Evolutionary conservation across 2,113 vertebrate species (phyloP).

Genomic region (Carollia perspicillata): DNA sequence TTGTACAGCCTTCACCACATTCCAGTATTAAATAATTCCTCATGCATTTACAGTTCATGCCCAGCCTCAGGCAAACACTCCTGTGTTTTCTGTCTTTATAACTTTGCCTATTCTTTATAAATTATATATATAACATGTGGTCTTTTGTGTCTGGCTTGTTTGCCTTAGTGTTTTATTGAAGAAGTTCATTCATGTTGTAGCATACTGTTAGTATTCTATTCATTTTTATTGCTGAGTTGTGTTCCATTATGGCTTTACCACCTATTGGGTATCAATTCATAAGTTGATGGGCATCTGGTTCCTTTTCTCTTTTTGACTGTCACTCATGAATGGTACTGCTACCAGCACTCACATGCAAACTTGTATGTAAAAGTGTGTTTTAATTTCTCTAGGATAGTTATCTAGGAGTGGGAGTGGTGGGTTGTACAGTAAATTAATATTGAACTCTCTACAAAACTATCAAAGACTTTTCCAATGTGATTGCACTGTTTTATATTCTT

Average conservation of each 20-base stretch:
- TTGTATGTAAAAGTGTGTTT: neutral
- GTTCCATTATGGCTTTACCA: neutral
- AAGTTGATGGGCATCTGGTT: neutral
- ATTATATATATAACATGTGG: neutral
- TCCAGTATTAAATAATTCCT: neutral
- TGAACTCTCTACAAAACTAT: neutral
- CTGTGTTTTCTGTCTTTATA: neutral
- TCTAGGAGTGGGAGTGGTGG: neutral
- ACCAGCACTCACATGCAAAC: neutral
- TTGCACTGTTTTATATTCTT: neutral
- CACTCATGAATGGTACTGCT: neutral
- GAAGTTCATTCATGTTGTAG: neutral
- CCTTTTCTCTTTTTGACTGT: neutral
- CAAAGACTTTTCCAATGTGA: neutral
- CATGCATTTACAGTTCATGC: neutral
- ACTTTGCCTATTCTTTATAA: neutral
- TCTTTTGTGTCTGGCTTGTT: neutral
- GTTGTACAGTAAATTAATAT: neutral
- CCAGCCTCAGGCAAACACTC: neutral
- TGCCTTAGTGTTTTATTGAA: neutral
- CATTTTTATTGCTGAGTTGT: neutral
- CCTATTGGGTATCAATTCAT: neutral
- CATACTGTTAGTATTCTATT: neutral
- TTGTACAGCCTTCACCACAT: neutral
- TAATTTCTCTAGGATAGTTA: neutral